These are phyloP conservation scores for Aurelia coerulea DNA, from an alignment of 30 jellyfish, hydroid and myxozoan genomes.

Conservation along the genomic window DNA sequence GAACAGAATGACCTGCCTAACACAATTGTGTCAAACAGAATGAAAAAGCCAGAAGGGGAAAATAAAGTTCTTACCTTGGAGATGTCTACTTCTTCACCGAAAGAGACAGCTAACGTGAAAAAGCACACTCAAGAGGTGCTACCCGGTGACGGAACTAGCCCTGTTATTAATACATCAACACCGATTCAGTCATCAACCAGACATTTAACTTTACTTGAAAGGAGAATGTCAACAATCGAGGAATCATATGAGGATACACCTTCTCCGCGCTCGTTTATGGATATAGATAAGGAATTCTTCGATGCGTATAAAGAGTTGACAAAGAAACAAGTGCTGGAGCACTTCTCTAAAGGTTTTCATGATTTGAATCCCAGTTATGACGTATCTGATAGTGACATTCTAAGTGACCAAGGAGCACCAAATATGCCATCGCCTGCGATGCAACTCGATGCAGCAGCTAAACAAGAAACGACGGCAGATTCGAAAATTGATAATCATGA, in stretches of 20 bases:
- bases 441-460: not conserved
- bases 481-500: not conserved
- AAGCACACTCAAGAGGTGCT: no score
- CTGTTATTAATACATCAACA: not conserved
- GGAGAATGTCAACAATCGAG: slow-evolving; percentile 69
- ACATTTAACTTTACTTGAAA: slow-evolving; percentile 12
- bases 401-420: not conserved
- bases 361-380: not conserved
- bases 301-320: slow-evolving; percentile 25
- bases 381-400: not conserved
- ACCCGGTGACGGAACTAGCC: no score
- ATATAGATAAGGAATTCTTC: slow-evolving; percentile 24
- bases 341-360: not conserved
- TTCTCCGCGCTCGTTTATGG: slow-evolving; percentile 50
- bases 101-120: not conserved
- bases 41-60: not conserved
- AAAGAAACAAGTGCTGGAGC: not conserved
- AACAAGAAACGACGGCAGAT: not conserved
- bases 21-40: no score
- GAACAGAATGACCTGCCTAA: not conserved
- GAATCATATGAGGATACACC: slow-evolving; percentile 65
- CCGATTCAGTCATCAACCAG: not conserved
- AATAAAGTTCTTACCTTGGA: no score
- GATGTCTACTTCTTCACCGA: not conserved
- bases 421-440: not conserved